Base-by-base conservation (phyloP, 2,113 vertebrate species). In the mouse (Mus musculus) region DNA sequence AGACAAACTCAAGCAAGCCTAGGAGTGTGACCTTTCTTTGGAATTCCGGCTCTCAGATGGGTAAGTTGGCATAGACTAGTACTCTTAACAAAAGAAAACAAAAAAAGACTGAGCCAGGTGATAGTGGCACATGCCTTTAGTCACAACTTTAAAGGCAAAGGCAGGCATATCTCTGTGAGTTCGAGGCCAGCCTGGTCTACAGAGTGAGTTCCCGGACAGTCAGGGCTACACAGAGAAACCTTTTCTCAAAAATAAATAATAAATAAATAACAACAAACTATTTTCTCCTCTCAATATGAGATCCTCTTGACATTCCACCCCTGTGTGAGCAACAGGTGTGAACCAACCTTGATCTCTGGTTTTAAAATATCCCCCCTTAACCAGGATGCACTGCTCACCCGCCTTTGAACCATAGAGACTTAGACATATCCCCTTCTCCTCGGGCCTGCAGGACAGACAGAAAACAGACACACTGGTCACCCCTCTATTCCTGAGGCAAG, bases 341-440 rank as follows among this genome's bases (percentile, higher is more conserved):
- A 93, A 46, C 6, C 20, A 49, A 7, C 0, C 20, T 33, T 9
- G 1, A 4, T 2, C 6, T 7, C 5, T 24, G 1, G 12, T 36
- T 59, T 84, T 7, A 14, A 56, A 52, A 20, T 6, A 16, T 49
- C 22, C 93, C 30, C 59, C 1, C 2, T 5, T 4, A 61, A 13
- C 3, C 24, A 33, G 3, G n/a, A 39, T 33, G 71, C 28, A 3
- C 59, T 95, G 99, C 99, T 99, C 97, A 99, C 99, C 99, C 99
- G 98, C 99, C 99, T 99, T 99, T 99, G 98, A 99, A 99, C 99
- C 99, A 99, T 6, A 99, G 97, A 0, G 99, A 99, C 93, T 98
- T 99, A 75, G 99, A 98, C 97, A 99, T 99, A 9, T 99, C 99
- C 28, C 99, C 99, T 98, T 99, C 99, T 96, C 99, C 99, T 5